phyloP scores from a whole-genome alignment of 2,113 vertebrate genomes.

The Saguinus midas region DNA sequence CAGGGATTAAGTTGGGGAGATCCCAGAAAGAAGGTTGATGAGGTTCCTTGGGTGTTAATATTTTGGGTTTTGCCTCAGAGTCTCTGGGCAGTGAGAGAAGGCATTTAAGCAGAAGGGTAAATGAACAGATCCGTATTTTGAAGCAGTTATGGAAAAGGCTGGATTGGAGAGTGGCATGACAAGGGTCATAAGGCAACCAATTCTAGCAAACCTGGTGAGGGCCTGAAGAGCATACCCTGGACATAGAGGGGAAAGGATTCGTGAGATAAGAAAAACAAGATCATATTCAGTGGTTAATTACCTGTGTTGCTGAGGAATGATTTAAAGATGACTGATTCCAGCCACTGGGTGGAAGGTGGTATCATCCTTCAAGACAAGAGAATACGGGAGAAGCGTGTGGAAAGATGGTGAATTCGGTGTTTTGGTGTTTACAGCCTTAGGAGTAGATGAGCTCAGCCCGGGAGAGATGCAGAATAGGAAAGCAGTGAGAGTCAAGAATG shows the following conservation, averaged over 20 bases:
- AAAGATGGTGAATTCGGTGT: neutral
- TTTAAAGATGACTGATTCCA: neutral
- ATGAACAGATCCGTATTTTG: neutral
- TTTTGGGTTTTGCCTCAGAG: slow-evolving; percentile 7
- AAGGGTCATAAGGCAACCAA: neutral
- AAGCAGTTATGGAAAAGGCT: neutral
- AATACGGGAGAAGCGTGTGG: neutral
- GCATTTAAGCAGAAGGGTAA: neutral
- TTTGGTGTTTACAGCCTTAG: neutral
- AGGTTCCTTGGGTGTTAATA: neutral
- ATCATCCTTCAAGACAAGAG: neutral
- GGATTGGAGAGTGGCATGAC: neutral
- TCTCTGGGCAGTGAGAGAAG: neutral
- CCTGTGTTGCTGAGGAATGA: neutral
- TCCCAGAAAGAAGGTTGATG: neutral
- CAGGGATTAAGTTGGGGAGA: neutral
- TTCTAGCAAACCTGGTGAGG: neutral
- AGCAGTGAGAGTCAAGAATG: neutral
- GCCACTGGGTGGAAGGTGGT: neutral
- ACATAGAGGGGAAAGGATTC: neutral
- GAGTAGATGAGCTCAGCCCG: neutral
- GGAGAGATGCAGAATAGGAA: neutral
- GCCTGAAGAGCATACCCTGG: neutral
- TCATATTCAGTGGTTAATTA: neutral
- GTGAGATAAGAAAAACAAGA: neutral